Percentiles rank a stretch among this genome's conserved stretches.
These are phyloP conservation scores for Sinocyclocheilus grahami DNA, from an alignment of 2,113 vertebrate species.

Conservation along the genomic window DNA sequence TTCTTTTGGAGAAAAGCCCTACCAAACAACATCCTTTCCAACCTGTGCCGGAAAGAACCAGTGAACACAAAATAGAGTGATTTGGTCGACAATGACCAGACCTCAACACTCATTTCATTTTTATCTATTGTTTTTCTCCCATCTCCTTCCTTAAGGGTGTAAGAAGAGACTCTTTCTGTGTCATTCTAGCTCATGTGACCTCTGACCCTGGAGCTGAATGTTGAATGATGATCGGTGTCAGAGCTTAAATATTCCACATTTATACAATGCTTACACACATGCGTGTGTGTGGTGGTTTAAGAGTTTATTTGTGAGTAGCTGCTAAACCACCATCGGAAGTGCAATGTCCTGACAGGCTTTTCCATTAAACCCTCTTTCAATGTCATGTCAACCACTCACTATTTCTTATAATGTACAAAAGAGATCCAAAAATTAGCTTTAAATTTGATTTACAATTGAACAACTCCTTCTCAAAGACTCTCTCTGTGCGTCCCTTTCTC, in stretches of 20 bases:
- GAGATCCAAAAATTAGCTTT: background rate
- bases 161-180: constrained; percentile 28
- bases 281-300: too few relatives aligned
- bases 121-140: background rate
- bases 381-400: background rate
- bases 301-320: background rate
- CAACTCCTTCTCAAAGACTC: background rate
- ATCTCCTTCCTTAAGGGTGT: constrained; percentile 40
- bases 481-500: constrained; percentile 43
- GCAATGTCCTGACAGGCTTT: constrained; percentile 46
- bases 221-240: background rate
- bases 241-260: constrained; percentile 20
- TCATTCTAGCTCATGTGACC: constrained; percentile 33
- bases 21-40: constrained; percentile 15
- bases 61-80: background rate
- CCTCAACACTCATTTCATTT: constrained; percentile 36
- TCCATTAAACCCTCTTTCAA: background rate
- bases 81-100: constrained; percentile 14
- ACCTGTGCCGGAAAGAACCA: background rate
- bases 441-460: background rate
- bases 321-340: constrained; percentile 33
- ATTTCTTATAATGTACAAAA: background rate
- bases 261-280: background rate
- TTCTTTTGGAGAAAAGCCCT: background rate
- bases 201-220: constrained; percentile 17